Base-by-base conservation (phyloP, 2,888 invertebrate genomes). In the Apamea crenata region DNA sequence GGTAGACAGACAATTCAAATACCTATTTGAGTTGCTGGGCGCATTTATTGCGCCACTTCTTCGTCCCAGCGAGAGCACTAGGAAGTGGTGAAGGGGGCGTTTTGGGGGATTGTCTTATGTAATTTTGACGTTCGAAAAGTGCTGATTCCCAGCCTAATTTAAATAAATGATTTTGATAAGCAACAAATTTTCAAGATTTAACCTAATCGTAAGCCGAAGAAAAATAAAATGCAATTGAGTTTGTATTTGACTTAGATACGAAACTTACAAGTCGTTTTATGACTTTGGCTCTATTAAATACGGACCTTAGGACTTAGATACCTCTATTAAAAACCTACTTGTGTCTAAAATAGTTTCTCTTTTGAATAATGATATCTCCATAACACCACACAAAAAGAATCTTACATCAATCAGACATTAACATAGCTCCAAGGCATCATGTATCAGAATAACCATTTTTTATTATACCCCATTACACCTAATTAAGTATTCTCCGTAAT, bases 401-500 rank as follows among this genome's bases (percentile, higher is more conserved):
- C 61, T 66, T 50, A 40, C 83, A 75, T 86, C 84, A 78, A 83
- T 84, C 84, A 75, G 73, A 10, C 78, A 74, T 61, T 69, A 77
- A 74, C 29, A 40, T 65, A 4, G 74, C 85, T 84, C 21, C 5
- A 69, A 74, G 87, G 81, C 78, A 86, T 83, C 80, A 82, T 83
- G 80, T 78, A 86, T 79, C 81, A 83, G 78, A 86, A 81, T 82
- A 86, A 77, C 76, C 63, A 68, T 79, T 87, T 86, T 81, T 86
- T 81, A 86, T 84, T 85, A 85, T 78, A 56, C 66, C 25, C 81
- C 77, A 88, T 90, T 87, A 89, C 77, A 74, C 44, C 83, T 90
- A 89, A 90, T 89, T 86, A 89, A 90, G 83, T 79, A 81, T 86
- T 89, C 79, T 84, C 74, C 80, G 75, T 87, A 88, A 85, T 85